Conservation (phyloP, 2,797 vertebrate genomes). For the Gallinago solitaria region DNA sequence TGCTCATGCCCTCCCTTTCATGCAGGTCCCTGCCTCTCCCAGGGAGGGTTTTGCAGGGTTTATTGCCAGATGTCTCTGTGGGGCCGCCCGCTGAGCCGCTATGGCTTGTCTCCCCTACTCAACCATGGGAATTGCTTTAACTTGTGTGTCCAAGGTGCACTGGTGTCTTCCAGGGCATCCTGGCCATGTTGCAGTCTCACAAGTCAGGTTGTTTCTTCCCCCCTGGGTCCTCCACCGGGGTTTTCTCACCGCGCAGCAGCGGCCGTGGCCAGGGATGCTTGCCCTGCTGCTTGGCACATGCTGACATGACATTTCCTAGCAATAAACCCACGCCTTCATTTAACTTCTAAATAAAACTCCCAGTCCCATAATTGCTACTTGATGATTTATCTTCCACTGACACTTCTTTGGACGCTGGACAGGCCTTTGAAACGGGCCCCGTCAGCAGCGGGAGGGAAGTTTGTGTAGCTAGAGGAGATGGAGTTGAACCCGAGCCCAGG, state of each 20-base stretch:
- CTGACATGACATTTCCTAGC: conserved; percentile 33
- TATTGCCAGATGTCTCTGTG: fast-evolving
- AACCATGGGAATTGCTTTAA: background rate
- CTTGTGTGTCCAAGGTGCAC: no score
- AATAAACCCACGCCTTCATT: conserved; percentile 14
- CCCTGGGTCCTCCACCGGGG: background rate
- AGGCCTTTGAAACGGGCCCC: background rate
- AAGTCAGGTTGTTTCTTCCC: background rate
- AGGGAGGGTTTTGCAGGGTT: background rate
- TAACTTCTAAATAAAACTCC: conserved; percentile 61
- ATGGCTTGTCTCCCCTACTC: background rate
- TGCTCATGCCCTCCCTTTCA: background rate
- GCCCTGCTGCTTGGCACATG: background rate
- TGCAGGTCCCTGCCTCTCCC: fast-evolving
- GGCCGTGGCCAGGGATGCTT: background rate
- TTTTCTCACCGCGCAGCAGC: background rate
- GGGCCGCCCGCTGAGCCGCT: background rate
- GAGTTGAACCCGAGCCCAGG: background rate
- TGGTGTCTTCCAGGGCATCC: background rate
- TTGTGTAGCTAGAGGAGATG: background rate
- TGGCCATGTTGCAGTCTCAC: background rate
- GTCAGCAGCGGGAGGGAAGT: background rate
- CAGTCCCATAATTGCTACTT: background rate
- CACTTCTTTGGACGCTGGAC: background rate
- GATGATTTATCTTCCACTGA: conserved; percentile 37